Conservation (phyloP, 2,113 vertebrate genomes). For the Chaenogobius annularis region DNA sequence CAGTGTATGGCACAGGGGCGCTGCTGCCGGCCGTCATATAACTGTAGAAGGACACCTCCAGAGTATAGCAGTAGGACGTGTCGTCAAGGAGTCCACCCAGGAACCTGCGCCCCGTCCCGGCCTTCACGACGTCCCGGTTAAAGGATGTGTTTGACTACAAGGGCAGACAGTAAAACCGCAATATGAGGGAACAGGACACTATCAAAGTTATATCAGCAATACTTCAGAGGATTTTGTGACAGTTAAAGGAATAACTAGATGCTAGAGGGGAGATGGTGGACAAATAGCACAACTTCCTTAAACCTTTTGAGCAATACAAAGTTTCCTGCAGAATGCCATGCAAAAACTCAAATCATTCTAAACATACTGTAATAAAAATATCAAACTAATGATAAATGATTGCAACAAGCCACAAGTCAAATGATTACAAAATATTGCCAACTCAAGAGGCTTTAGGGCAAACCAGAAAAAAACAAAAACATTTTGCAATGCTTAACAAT, state of each 20-base stretch:
- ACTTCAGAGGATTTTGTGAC: background rate
- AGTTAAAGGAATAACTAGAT: background rate
- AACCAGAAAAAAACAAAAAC: background rate
- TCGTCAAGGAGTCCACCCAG: conserved; percentile 93
- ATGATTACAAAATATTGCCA: background rate
- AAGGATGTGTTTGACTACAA: conserved; percentile 93
- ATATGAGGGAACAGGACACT: conserved; percentile 6
- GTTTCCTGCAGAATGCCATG: background rate
- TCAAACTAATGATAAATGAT: background rate
- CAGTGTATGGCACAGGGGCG: conserved; percentile 88
- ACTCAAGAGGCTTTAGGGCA: background rate
- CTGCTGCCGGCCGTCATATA: conserved; percentile 82
- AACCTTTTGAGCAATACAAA: background rate
- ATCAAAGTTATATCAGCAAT: conserved; percentile 7
- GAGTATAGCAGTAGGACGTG: conserved; percentile 94
- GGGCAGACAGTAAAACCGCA: conserved; percentile 21
- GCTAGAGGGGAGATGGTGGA: background rate
- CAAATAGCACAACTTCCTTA: background rate
- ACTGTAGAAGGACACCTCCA: conserved; percentile 98
- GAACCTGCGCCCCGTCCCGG: conserved; percentile 92
- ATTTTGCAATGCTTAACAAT: background rate
- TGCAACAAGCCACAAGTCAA: background rate
- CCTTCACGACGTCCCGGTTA: conserved; percentile 93
- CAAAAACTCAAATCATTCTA: background rate
- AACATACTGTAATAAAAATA: background rate